These are phyloP conservation scores for Rhizoglyphus robini DNA, from an alignment of 1,140 invertebrate species.

Conservation along the genomic window DNA sequence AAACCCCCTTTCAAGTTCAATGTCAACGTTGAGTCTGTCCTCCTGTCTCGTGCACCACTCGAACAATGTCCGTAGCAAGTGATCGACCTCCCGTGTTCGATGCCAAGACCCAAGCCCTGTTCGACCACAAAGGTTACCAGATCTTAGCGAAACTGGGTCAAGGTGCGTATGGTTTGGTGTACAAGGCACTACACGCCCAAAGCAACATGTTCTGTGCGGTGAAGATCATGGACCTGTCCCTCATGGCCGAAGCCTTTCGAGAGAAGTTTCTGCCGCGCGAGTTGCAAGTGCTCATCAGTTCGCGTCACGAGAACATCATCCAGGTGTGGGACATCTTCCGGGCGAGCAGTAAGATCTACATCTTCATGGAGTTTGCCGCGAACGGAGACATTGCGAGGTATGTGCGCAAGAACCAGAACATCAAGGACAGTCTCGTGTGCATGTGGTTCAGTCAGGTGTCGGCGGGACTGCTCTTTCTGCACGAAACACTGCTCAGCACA, in stretches of 20 bases:
- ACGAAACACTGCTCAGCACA: slow-evolving; percentile 3
- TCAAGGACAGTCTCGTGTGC: slow-evolving; percentile 2
- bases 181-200: slow-evolving; percentile 1
- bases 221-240: slow-evolving; percentile 21
- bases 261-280: slow-evolving; percentile 23
- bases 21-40: too few species aligned
- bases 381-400: slow-evolving; percentile 19
- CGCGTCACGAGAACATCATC: slow-evolving; percentile 20
- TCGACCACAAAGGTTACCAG: slow-evolving; percentile 20
- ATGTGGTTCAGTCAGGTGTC: slow-evolving; percentile 17
- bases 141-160: slow-evolving; percentile 4
- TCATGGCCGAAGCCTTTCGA: slow-evolving; percentile 20
- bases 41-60: too few species aligned
- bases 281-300: slow-evolving; percentile 17
- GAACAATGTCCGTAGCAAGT: too few species aligned
- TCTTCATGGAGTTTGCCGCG: slow-evolving; percentile 22
- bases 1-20: too few species aligned
- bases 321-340: slow-evolving; percentile 22
- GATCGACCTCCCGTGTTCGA: too few species aligned
- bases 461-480: slow-evolving; percentile 18
- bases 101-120: slow-evolving; percentile 20
- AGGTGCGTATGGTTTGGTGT: slow-evolving; percentile 21
- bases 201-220: slow-evolving; percentile 7
- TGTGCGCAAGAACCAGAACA: slow-evolving; percentile 5
- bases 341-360: slow-evolving; percentile 20